These are phyloP conservation scores for Nipponacmea schrenckii DNA, from an alignment of 2,888 invertebrate species.

Conservation along the genomic window DNA sequence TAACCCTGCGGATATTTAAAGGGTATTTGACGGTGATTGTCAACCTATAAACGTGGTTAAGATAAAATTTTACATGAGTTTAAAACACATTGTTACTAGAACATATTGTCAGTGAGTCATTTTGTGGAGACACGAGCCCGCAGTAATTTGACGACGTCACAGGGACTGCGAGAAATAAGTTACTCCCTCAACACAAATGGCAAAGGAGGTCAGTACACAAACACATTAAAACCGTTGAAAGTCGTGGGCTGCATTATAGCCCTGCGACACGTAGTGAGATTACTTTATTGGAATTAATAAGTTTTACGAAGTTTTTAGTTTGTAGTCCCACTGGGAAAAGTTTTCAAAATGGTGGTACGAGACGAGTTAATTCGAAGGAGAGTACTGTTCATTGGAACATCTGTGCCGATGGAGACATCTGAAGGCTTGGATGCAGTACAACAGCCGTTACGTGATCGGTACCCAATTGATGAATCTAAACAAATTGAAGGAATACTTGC, in stretches of 20 bases:
- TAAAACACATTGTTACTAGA: too few relatives aligned
- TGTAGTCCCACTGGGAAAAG: too few relatives aligned
- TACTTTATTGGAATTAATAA: too few relatives aligned
- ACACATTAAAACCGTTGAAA: neutral
- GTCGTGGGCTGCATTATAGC: slow-evolving; percentile 1
- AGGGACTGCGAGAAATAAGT: slow-evolving; percentile 1
- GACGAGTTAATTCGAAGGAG: slow-evolving; percentile 48
- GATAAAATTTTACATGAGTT: too few relatives aligned
- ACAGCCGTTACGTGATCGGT: slow-evolving; percentile 57
- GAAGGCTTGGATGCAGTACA: slow-evolving; percentile 64
- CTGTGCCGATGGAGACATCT: slow-evolving; percentile 62
- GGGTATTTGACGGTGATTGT: too few relatives aligned
- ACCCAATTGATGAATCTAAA: slow-evolving; percentile 49
- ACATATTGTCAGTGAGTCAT: neutral
- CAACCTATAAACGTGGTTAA: too few relatives aligned
- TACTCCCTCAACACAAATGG: slow-evolving; percentile 25
- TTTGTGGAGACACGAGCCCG: neutral
- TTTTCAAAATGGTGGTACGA: slow-evolving; percentile 35
- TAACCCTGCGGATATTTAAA: too few relatives aligned
- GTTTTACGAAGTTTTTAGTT: too few relatives aligned
- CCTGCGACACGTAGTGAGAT: neutral
- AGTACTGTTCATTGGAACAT: slow-evolving; percentile 66
- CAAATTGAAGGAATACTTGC: slow-evolving; percentile 71
- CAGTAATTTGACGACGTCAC: slow-evolving; percentile 12
- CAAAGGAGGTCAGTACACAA: slow-evolving; percentile 19